phyloP scores from a whole-genome alignment of 2,113 vertebrate genomes.

The Chloropsis cyanopogon region DNA sequence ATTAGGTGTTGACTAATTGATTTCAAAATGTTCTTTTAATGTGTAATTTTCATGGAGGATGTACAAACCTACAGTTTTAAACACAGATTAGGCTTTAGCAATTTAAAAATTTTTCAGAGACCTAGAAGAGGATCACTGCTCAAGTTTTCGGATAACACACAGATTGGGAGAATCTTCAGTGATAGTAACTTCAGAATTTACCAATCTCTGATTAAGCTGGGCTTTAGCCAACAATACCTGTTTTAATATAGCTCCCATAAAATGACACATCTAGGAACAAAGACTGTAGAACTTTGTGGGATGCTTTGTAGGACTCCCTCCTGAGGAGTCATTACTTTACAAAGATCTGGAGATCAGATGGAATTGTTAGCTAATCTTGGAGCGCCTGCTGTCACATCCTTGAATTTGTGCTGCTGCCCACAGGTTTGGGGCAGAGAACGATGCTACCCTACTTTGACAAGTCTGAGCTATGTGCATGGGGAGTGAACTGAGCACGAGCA shows the following conservation, averaged over 20 bases:
- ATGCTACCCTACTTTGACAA: background rate
- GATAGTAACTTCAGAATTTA: background rate
- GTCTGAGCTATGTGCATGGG: background rate
- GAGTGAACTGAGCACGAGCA: fast-evolving
- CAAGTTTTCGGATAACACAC: background rate
- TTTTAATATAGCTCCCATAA: background rate
- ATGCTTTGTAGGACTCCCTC: background rate
- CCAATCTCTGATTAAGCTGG: background rate
- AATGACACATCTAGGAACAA: background rate
- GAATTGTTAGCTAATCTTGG: background rate
- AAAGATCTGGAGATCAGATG: background rate
- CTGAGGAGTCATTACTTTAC: background rate
- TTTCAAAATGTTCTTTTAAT: background rate
- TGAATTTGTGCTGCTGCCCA: background rate
- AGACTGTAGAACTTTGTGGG: background rate
- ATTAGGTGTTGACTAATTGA: background rate
- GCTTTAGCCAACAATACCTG: background rate
- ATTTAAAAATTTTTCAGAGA: background rate
- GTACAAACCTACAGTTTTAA: background rate
- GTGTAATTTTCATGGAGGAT: background rate
- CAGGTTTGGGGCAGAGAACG: background rate
- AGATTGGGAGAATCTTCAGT: background rate
- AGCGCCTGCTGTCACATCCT: background rate
- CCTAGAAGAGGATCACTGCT: background rate
- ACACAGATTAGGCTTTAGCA: background rate